Conservation (phyloP, 2,888 invertebrate genomes). For the Branchellion lobata region DNA sequence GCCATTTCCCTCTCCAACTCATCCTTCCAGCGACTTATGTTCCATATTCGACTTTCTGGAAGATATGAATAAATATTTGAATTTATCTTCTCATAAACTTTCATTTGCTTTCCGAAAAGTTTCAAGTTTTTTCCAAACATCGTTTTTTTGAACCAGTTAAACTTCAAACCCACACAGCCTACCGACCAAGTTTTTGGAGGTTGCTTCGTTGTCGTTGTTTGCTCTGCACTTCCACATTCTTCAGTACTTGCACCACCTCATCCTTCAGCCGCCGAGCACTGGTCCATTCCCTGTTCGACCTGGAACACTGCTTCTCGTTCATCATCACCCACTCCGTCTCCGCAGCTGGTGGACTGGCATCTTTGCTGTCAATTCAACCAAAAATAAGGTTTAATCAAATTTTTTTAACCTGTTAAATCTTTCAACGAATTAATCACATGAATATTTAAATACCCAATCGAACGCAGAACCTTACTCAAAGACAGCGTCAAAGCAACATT, state of each 20-base stretch:
- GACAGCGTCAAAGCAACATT: too few species aligned
- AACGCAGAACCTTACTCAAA: too few species aligned
- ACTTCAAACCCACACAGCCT: background rate
- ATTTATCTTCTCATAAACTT: too few species aligned
- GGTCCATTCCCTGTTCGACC: conserved; percentile 81
- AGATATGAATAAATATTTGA: too few species aligned
- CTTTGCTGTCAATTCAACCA: too few species aligned
- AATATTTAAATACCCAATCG: too few species aligned
- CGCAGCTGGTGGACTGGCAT: conserved; percentile 1
- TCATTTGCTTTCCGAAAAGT: too few species aligned
- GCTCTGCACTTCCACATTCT: conserved; percentile 63
- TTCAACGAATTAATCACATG: too few species aligned
- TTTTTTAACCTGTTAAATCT: too few species aligned
- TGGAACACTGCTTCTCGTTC: conserved; percentile 64
- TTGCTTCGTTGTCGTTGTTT: conserved; percentile 70
- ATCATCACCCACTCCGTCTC: conserved; percentile 23
- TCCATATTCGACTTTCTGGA: conserved; percentile 77
- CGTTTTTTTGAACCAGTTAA: too few species aligned
- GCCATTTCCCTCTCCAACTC: conserved; percentile 81
- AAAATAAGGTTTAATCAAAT: too few species aligned
- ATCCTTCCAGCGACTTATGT: conserved; percentile 87
- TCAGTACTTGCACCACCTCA: conserved; percentile 61
- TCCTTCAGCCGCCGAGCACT: conserved; percentile 62
- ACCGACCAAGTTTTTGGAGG: conserved; percentile 75
- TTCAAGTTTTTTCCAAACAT: too few species aligned